Evolutionary conservation across 2,113 vertebrate species (phyloP), one percentile per base, ranked within the genome.

Genomic region (Tilapia sparmanii): DNA sequence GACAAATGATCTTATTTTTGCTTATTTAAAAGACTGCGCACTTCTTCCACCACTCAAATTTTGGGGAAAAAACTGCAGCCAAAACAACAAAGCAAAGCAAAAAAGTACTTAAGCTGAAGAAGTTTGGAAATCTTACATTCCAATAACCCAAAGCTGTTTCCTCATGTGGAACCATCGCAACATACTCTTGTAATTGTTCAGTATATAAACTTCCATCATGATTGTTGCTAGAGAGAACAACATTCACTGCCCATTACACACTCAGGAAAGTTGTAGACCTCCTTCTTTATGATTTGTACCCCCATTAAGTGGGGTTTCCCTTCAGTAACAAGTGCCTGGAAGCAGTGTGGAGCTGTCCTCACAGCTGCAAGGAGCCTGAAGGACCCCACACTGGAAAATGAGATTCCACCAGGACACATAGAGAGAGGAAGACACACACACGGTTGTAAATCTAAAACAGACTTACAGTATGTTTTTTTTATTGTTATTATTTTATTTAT

Each of bases 241-340:
- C 71, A 29, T 31, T 47, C 42, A 42, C 42, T 29, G 4, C 42
- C 71, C 71, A 50, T 47, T 26, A 31, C 71, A 19, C 42, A 47
- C 71, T 50, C 24, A 2, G 71, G 42, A 76, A 76, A 76, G 16
- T 31, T 76, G 45, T 76, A 29, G 26, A 29, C 0, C 80, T 63
- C 38, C 22, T 53, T 53, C 33, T 93, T 95, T 91, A 93, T 31
- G 80, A 94, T 84, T 86, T 86, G 68, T 57, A 86, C 71, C 71
- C 78, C 82, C 90, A 88, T 82, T 66, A 83, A 88, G 47, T 55
- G 81, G 90, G 88, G 93, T 87, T 94, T 94, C 92, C 93, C 93
- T 88, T 50, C 42, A 50, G 66, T 85, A 86, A 86, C 76, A 71
- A 90, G 47, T 61, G 85, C 83, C 86, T 45, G 59, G 82, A 50